Conservation (phyloP, 2,797 vertebrate genomes). For the Meriones psammophilus region DNA sequence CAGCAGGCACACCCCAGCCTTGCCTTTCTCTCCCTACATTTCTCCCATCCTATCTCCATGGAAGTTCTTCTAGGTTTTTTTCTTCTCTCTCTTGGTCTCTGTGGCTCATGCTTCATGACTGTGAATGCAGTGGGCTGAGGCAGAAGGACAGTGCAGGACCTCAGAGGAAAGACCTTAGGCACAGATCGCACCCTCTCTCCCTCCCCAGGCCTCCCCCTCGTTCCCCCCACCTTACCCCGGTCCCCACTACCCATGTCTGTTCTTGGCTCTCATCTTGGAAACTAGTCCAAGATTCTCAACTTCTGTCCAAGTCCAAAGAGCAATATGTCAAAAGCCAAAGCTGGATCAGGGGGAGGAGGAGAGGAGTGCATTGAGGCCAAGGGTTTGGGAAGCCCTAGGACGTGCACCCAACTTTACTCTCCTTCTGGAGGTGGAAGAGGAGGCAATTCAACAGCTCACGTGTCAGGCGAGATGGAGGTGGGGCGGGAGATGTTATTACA, state of each 20-base stretch:
- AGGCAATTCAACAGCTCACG: slow-evolving; percentile 65
- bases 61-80: background rate
- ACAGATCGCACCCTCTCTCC: background rate
- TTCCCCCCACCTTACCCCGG: background rate
- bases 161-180: background rate
- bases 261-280: background rate
- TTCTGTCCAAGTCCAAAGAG: background rate
- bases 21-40: background rate
- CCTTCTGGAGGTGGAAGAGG: background rate
- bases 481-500: background rate
- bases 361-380: background rate
- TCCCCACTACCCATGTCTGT: background rate
- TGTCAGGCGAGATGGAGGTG: background rate
- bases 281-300: background rate
- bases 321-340: background rate
- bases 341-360: background rate
- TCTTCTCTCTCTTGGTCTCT: background rate
- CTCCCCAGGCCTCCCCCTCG: too few relatives aligned
- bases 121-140: background rate
- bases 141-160: too few relatives aligned
- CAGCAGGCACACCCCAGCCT: background rate
- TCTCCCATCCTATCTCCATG: background rate
- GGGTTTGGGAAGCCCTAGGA: background rate
- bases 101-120: background rate
- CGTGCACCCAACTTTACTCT: background rate